phyloP scores from a whole-genome alignment of 2,888 invertebrate species.

The Oxyteleia sp. region DNA sequence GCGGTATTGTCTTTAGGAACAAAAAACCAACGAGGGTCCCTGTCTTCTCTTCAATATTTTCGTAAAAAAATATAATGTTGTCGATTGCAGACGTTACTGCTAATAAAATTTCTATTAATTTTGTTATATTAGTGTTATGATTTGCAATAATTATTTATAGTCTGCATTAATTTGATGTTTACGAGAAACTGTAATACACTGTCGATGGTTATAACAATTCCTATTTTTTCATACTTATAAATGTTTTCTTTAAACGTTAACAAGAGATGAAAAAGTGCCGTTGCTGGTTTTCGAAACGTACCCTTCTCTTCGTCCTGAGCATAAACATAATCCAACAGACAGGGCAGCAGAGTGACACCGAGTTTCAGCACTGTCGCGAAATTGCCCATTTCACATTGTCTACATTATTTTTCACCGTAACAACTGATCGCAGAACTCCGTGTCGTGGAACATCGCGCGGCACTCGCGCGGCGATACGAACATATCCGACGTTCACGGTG shows the following conservation, averaged over 20 bases:
- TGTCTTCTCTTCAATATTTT: neutral
- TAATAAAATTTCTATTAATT: neutral
- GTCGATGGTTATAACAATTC: neutral
- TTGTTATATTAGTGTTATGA: neutral
- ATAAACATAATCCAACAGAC: slow-evolving; percentile 84
- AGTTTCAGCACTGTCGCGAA: slow-evolving; percentile 83
- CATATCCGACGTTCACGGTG: slow-evolving; percentile 59
- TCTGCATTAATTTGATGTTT: neutral
- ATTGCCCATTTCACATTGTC: slow-evolving; percentile 83
- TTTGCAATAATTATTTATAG: neutral
- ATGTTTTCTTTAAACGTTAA: neutral
- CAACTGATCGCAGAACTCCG: slow-evolving; percentile 60
- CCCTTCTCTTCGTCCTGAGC: slow-evolving; percentile 80
- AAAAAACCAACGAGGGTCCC: neutral
- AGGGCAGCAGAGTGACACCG: slow-evolving; percentile 82
- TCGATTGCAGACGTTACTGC: too few species aligned
- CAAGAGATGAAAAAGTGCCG: neutral
- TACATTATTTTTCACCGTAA: slow-evolving; percentile 80
- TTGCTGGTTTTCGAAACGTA: slow-evolving; percentile 59
- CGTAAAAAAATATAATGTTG: slow-evolving; percentile 3
- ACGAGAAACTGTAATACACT: neutral
- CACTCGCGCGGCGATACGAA: slow-evolving; percentile 41
- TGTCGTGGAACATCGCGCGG: slow-evolving; percentile 52
- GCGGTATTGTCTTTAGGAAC: slow-evolving; percentile 8
- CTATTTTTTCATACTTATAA: neutral